Evolutionary conservation across 2,888 invertebrate genomes (phyloP), one percentile per base, ranked within the genome.

Genomic region (Leptopilina myrica): DNA sequence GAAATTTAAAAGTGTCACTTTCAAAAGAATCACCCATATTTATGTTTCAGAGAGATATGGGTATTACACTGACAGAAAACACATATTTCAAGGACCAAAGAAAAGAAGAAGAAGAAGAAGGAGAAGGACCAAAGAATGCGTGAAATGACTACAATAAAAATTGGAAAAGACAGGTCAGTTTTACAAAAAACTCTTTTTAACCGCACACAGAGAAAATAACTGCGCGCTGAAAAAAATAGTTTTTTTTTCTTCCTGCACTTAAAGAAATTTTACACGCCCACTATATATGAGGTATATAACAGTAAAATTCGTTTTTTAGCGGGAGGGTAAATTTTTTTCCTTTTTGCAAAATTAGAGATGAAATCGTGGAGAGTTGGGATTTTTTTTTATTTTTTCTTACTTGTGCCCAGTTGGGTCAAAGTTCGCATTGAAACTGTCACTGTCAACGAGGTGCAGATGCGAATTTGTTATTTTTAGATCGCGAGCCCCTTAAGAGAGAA

Each of bases 401-500:
- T 15, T 11, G 14, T 20, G 67, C 43, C 53, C 33, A 53, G 26
- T 33, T 73, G 69, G 69, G 69, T 73, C 69, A 73, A 73, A 73
- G 69, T 73, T 73, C 53, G 33, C 33, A 73, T 73, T 73, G 53
- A 73, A 53, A 69, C 46, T 66, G 67, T 69, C 49, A 69, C 67
- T 69, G 67, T 69, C 67, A 69, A 69, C 67, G 67, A 69, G 67
- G 67, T 69, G 20, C 67, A 69, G 67, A 69, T 69, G 67, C 67
- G 49, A 69, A 69, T 46, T 69, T 0, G 67, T 69, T 69, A 69
- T 69, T 69, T 69, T 69, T 26, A 69, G 67, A 69, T 15, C 26
- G 49, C 20, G 67, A 69, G 67, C 67, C 49, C 67, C 67, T 69
- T 49, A 49, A 15, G 46, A 69, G 49, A 46, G 49, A 46, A 43